These are phyloP conservation scores for Archegozetes longisetosus DNA, from an alignment of 1,140 invertebrate species.

Conservation along the genomic window DNA sequence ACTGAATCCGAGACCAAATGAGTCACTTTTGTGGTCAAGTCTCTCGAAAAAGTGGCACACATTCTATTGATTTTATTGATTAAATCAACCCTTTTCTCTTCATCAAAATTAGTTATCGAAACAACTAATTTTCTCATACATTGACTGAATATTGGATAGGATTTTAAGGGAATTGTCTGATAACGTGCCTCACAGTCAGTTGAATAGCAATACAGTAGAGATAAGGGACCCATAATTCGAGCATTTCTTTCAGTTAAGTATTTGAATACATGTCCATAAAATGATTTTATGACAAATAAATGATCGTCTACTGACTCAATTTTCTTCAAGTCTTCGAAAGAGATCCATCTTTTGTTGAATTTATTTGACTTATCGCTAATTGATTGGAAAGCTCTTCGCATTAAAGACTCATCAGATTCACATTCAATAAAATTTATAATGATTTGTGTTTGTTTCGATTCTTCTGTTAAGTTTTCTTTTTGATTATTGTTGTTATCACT, in stretches of 20 bases:
- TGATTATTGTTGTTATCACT: too few species aligned
- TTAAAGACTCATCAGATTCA: too few species aligned
- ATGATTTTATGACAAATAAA: neutral
- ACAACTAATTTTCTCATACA: conserved; percentile 2
- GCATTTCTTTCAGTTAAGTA: neutral
- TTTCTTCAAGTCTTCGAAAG: neutral
- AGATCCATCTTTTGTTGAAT: neutral
- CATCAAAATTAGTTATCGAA: neutral
- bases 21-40: neutral
- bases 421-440: too few species aligned
- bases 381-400: neutral
- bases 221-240: conserved; percentile 6
- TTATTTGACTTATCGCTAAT: too few species aligned
- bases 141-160: neutral
- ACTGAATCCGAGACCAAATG: conserved; percentile 3
- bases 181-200: neutral
- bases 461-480: too few species aligned
- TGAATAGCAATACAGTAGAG: conserved; percentile 1
- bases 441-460: too few species aligned
- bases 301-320: neutral
- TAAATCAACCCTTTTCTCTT: neutral
- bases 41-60: neutral
- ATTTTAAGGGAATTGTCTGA: neutral
- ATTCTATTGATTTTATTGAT: neutral
- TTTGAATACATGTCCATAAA: neutral